Evolutionary conservation across 2,797 vertebrate genomes (phyloP).

Genomic region (Anisognathus igniventris): DNA sequence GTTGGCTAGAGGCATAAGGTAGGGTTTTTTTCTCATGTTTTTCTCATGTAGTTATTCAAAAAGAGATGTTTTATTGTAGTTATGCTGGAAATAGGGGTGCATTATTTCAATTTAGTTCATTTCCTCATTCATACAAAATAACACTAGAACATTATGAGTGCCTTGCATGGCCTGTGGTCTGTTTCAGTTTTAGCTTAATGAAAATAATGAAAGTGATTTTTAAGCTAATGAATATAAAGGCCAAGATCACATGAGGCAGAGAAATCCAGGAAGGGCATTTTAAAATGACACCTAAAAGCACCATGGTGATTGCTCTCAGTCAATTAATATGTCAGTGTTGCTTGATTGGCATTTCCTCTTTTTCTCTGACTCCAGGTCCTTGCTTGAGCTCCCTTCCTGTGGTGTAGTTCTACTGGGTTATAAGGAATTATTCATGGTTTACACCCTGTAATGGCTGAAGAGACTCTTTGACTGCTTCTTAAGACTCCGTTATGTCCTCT

Average conservation of each 20-base stretch:
- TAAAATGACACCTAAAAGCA: not conserved
- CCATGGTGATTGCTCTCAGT: not conserved
- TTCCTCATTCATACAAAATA: not conserved
- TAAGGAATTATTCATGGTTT: not conserved
- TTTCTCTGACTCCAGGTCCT: not conserved
- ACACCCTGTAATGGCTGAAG: not conserved
- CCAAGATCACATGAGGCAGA: not conserved
- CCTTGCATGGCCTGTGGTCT: not conserved
- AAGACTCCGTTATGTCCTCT: not conserved
- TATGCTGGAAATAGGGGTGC: not conserved
- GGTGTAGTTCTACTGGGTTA: not conserved
- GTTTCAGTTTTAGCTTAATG: not conserved
- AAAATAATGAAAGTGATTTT: not conserved
- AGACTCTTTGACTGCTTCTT: not conserved
- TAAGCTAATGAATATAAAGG: not conserved
- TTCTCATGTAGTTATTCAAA: not conserved
- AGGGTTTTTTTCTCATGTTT: not conserved
- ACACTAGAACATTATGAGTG: not conserved
- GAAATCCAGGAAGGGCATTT: not conserved
- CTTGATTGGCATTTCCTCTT: not conserved
- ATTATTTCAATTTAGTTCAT: conserved; percentile 15
- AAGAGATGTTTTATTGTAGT: not conserved
- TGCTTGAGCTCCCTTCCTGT: not conserved
- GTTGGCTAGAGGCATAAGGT: not conserved
- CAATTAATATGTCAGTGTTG: not conserved